These are phyloP conservation scores for Melanotaenia maccullochi DNA, from an alignment of 2,797 vertebrate genomes.

Conservation along the genomic window DNA sequence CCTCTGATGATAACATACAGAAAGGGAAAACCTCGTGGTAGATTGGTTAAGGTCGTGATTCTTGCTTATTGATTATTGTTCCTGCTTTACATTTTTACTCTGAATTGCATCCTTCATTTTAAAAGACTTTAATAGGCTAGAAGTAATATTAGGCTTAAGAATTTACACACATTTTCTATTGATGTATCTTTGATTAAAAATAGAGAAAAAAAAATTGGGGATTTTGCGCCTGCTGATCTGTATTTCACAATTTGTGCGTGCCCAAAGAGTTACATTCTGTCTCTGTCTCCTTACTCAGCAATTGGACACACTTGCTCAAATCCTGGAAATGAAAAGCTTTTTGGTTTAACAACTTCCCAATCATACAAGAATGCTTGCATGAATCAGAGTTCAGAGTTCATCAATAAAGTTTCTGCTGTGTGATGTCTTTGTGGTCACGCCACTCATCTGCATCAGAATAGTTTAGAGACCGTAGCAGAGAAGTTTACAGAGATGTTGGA, in stretches of 20 bases:
- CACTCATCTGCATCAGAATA: conserved; percentile 30
- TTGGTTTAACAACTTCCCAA: conserved; percentile 10
- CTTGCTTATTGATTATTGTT: background rate
- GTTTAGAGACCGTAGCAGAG: conserved; percentile 8
- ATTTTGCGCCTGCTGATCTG: conserved; percentile 34
- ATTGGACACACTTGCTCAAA: conserved; percentile 47
- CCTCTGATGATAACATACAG: background rate
- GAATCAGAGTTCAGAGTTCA: conserved; percentile 41
- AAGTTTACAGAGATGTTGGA: conserved; percentile 21
- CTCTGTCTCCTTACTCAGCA: conserved; percentile 36
- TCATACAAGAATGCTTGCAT: conserved; percentile 35
- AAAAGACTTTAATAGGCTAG: background rate
- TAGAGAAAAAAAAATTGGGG: background rate
- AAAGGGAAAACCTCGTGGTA: background rate
- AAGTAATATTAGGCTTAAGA: background rate
- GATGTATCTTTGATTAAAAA: background rate
- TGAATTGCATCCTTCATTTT: background rate
- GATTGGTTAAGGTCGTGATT: background rate
- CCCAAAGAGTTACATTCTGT: conserved; percentile 12
- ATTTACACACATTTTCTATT: background rate
- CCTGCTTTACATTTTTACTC: background rate
- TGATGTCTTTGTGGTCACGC: conserved; percentile 44
- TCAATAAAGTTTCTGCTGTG: conserved; percentile 35
- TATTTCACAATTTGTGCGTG: conserved; percentile 34
- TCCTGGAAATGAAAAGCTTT: conserved; percentile 26